A percentile compares a stretch with the other conserved stretches of the same genome.
phyloP scores from a whole-genome alignment of 2,113 vertebrate species.

The Anolis carolinensis region DNA sequence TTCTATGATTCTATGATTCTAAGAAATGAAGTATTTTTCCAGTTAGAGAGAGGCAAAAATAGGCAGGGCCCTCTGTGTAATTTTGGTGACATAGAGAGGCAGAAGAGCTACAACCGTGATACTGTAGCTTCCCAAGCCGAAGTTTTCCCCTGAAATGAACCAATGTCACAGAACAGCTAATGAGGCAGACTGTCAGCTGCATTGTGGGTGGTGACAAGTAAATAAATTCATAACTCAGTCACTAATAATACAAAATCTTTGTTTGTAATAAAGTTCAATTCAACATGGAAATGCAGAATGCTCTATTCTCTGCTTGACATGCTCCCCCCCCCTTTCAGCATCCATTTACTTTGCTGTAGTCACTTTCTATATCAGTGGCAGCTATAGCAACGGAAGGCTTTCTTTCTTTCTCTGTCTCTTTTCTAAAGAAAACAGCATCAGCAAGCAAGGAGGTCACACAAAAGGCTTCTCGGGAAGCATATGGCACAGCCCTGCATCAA shows the following conservation, averaged over 20 bases:
- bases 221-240: not conserved
- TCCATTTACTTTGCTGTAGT: too few species aligned
- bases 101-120: too few species aligned
- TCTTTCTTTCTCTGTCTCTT: not conserved
- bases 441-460: rapidly evolving
- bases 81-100: too few species aligned
- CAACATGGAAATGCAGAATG: not conserved
- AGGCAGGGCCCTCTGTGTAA: not conserved
- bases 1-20: too few species aligned
- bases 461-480: not conserved
- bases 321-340: too few species aligned
- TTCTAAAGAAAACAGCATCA: not conserved
- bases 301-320: not conserved
- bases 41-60: not conserved
- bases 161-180: not conserved
- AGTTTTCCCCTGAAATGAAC: not conserved
- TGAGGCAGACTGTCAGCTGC: not conserved
- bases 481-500: rapidly evolving
- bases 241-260: not conserved
- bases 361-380: not conserved
- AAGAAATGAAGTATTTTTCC: not conserved
- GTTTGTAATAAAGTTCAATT: not conserved
- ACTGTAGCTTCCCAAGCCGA: not conserved
- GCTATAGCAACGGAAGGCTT: not conserved
- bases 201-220: not conserved